Conservation (phyloP, 2,888 invertebrate genomes). For the Rugalucina vietnamica region DNA sequence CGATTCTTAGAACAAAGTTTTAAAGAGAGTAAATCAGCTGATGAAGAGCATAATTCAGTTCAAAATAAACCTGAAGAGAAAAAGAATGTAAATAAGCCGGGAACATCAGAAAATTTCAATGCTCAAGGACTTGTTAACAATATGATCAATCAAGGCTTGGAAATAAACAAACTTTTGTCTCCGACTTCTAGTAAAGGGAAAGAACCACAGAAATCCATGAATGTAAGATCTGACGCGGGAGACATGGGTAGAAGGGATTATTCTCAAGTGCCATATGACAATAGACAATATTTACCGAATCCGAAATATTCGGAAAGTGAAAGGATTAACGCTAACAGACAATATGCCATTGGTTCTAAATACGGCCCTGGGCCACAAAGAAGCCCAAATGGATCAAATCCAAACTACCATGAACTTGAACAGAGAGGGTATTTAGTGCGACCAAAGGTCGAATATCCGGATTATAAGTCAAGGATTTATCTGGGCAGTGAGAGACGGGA, state of each 20-base stretch:
- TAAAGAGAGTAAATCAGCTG: slow-evolving; percentile 47
- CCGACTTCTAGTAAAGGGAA: slow-evolving; percentile 5
- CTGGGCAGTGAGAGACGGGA: neutral
- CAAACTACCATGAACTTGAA: neutral
- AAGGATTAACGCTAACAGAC: neutral
- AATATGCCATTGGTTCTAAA: neutral
- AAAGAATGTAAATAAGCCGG: neutral
- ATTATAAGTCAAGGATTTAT: neutral
- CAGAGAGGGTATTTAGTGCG: neutral
- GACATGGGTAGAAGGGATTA: neutral
- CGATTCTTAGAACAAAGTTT: slow-evolving; percentile 73
- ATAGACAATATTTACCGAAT: neutral
- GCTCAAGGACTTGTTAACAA: slow-evolving; percentile 74
- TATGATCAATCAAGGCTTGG: slow-evolving; percentile 67
- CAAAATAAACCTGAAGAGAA: slow-evolving; percentile 7
- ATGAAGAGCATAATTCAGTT: slow-evolving; percentile 44
- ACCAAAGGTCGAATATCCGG: neutral
- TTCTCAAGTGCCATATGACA: neutral
- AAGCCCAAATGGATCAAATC: slow-evolving; percentile 1
- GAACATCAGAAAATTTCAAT: slow-evolving; percentile 60
- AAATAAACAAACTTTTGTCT: slow-evolving; percentile 30
- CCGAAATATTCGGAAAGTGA: neutral
- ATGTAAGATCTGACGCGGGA: neutral
- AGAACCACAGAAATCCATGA: slow-evolving; percentile 1
- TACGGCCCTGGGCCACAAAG: neutral